Conservation (phyloP, 1,140 invertebrate genomes). For the Periplaneta americana region DNA sequence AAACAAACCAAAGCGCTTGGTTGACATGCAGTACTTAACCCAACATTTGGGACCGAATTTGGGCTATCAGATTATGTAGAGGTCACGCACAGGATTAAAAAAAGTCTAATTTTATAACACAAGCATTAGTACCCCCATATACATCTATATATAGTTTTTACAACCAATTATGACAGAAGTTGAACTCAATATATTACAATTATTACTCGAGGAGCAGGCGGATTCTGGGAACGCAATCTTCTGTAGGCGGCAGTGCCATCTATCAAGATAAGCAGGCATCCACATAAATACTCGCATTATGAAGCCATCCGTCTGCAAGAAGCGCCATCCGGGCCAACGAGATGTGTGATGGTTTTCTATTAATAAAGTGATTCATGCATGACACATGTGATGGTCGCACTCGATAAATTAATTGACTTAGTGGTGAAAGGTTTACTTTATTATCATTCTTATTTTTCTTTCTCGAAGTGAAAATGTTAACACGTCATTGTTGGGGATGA, state of each 20-base stretch:
- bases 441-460: background rate
- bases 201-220: background rate
- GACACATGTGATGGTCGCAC: conserved; percentile 1
- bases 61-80: background rate
- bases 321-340: background rate
- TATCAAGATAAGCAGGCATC: background rate
- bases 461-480: background rate
- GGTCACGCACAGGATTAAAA: background rate
- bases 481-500: too few relatives aligned
- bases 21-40: background rate
- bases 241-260: background rate
- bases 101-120: background rate
- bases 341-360: background rate
- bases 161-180: too few relatives aligned
- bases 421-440: background rate
- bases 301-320: conserved; percentile 2
- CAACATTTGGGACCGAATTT: background rate
- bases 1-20: too few relatives aligned
- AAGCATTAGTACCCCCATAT: background rate
- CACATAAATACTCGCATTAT: conserved; percentile 10
- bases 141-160: too few relatives aligned
- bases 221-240: background rate
- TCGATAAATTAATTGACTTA: conserved; percentile 12
- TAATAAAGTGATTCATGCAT: conserved; percentile 10
- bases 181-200: too few relatives aligned